phyloP scores from a whole-genome alignment of 2,888 invertebrate species.

The Sacculina carcini region DNA sequence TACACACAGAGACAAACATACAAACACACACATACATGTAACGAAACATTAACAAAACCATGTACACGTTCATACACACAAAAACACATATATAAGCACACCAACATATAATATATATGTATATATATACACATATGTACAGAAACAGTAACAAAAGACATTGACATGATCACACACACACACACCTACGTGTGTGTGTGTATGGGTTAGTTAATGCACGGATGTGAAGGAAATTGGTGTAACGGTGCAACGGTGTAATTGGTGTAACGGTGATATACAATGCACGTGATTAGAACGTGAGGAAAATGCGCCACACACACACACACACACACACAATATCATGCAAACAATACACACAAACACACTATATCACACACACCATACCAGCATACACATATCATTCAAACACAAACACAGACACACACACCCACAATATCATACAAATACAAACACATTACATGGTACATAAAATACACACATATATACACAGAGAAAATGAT shows the following conservation, averaged over 20 bases:
- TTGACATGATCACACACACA: too few relatives aligned
- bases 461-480: background rate
- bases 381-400: background rate
- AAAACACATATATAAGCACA: background rate
- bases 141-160: background rate
- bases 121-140: constrained; percentile 3
- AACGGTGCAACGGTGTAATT: too few relatives aligned
- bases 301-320: too few relatives aligned
- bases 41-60: background rate
- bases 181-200: background rate
- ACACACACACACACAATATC: too few relatives aligned
- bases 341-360: background rate
- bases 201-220: background rate
- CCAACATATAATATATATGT: constrained; percentile 4
- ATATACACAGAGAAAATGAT: background rate
- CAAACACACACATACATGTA: background rate
- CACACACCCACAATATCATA: background rate
- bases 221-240: background rate
- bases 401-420: background rate
- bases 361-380: background rate
- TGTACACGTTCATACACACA: background rate
- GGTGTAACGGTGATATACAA: too few relatives aligned
- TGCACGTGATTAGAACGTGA: too few relatives aligned
- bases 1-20: background rate
- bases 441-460: background rate